These are phyloP conservation scores for Zosterops hypoxanthus DNA, from an alignment of 2,113 vertebrate species.

Conservation along the genomic window DNA sequence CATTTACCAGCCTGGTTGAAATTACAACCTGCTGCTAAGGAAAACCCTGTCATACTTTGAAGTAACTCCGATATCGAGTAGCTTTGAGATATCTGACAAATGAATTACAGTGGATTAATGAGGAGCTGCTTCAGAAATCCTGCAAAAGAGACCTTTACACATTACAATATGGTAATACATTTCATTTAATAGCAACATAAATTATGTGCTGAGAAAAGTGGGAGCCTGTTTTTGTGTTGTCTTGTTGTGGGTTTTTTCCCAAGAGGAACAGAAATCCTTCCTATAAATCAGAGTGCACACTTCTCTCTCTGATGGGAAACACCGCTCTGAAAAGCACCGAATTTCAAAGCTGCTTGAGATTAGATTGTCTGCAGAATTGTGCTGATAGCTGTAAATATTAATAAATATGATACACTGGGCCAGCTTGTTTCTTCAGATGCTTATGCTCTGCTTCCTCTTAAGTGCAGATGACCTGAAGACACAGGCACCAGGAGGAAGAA, in stretches of 20 bases:
- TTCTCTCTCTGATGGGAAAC: background rate
- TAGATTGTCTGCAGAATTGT: background rate
- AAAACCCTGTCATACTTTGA: slow-evolving; percentile 64
- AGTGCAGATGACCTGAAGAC: slow-evolving; percentile 1
- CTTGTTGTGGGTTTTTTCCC: background rate
- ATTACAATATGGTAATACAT: background rate
- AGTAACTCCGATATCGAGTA: slow-evolving; percentile 49
- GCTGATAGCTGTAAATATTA: slow-evolving; percentile 33
- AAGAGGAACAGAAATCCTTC: background rate
- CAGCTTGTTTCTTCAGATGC: background rate
- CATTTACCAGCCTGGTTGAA: slow-evolving; percentile 60
- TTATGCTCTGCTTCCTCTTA: background rate
- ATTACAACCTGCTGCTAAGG: slow-evolving; percentile 74
- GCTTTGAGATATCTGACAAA: slow-evolving; percentile 49
- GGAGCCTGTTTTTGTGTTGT: background rate
- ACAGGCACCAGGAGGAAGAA: background rate
- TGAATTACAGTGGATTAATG: slow-evolving; percentile 42
- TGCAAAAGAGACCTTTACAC: background rate
- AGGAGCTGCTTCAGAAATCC: slow-evolving; percentile 21
- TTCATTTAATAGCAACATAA: slow-evolving; percentile 43
- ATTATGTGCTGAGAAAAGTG: background rate
- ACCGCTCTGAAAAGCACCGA: background rate
- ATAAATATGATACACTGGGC: background rate
- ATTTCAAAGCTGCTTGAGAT: slow-evolving; percentile 25
- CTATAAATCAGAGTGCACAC: background rate